Percentiles rank a stretch among this genome's conserved stretches.
Conservation (phyloP, 2,113 vertebrate species). For the Prietella phreatophila region DNA sequence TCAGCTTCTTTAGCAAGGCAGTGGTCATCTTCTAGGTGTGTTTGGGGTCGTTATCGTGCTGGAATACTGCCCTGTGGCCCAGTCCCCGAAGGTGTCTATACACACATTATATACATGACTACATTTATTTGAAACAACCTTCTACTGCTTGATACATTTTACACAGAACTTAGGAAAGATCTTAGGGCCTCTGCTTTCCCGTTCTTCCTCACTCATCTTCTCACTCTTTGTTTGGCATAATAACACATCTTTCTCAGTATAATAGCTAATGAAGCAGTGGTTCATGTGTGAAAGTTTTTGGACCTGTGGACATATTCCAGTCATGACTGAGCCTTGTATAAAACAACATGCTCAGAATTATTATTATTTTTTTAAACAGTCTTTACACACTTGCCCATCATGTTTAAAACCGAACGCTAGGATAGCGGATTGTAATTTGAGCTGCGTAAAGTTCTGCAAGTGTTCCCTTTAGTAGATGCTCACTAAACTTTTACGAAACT, state of each 20-base stretch:
- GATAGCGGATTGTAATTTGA: not conserved
- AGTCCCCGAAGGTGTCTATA: too few species aligned
- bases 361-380: constrained; percentile 63
- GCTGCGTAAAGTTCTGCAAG: constrained; percentile 47
- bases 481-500: not conserved
- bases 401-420: constrained; percentile 54
- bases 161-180: too few species aligned
- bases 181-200: not conserved
- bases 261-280: not conserved
- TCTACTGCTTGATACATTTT: too few species aligned
- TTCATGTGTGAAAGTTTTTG: not conserved
- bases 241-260: not conserved
- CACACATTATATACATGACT: too few species aligned
- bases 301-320: not conserved
- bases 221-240: not conserved
- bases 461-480: constrained; percentile 40
- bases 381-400: constrained; percentile 61
- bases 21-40: too few species aligned
- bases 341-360: too few species aligned
- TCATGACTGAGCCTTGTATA: too few species aligned
- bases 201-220: not conserved
- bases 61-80: too few species aligned
- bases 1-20: too few species aligned
- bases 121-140: too few species aligned
- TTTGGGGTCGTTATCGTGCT: too few species aligned